Percentiles rank a stretch among this genome's conserved stretches.
These are phyloP conservation scores for Eudasyphora cyanicolor DNA, from an alignment of 2,888 invertebrate genomes.

Conservation along the genomic window DNA sequence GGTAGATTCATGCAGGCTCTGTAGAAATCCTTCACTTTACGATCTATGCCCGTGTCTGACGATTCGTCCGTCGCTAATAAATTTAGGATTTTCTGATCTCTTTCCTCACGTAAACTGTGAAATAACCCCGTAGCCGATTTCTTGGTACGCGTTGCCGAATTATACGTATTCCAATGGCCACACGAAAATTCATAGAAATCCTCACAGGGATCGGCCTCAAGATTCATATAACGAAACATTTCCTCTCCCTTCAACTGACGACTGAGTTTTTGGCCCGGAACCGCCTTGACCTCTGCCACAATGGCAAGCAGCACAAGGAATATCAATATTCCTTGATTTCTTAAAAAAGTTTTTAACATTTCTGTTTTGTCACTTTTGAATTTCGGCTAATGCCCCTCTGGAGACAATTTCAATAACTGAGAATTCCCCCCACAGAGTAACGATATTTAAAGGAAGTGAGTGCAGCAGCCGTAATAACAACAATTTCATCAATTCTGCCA, in stretches of 20 bases:
- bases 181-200: conserved; percentile 77
- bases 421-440: too few relatives aligned
- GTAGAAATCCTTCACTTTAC: conserved; percentile 74
- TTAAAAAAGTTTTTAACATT: too few relatives aligned
- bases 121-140: conserved; percentile 72
- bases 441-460: too few relatives aligned
- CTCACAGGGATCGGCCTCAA: conserved; percentile 71
- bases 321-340: too few relatives aligned
- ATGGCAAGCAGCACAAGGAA: too few relatives aligned
- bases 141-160: conserved; percentile 68
- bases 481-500: too few relatives aligned
- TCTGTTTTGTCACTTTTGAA: background rate
- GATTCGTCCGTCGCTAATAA: conserved; percentile 64
- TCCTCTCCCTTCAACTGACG: conserved; percentile 71
- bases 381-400: too few relatives aligned
- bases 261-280: background rate
- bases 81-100: conserved; percentile 69
- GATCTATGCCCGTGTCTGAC: conserved; percentile 70
- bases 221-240: conserved; percentile 72
- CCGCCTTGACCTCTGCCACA: background rate
- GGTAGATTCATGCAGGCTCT: conserved; percentile 70
- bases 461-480: too few relatives aligned
- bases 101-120: conserved; percentile 69
- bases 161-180: conserved; percentile 72
- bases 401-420: too few relatives aligned